Evolutionary conservation across 1,140 invertebrate species (phyloP), one percentile per base, ranked within the genome.

Genomic region (Wiebesia pumilae): DNA sequence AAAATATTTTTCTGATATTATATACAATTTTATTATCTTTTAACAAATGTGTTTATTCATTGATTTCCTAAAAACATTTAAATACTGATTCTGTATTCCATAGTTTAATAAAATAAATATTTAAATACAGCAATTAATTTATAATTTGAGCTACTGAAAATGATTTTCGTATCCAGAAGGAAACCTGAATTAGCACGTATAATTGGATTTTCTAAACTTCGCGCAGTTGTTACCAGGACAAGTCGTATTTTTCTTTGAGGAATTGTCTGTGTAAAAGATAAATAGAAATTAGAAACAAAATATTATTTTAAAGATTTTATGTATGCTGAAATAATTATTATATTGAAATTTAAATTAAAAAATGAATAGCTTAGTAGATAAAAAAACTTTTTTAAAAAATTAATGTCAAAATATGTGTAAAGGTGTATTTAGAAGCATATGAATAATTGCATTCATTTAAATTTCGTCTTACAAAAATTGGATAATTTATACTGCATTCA

Each of bases 21-120:
- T 89, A 91, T 89, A 90, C 91, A 90, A 84, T 92, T 92, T 91
- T 91, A 92, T 91, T 91, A 92, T 92, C 90, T 91, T 91, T 91
- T 90, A 87, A 87, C 86, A 33, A 71, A 81, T 40, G 51, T 51
- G 38, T 80, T 3, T 84, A 67, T 69, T 84, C 51, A 69, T 69
- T 84, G 16, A 14, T 21, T 43, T 30, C 40, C 81, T n/a, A n/a
- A n/a, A n/a, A n/a, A n/a, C n/a, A n/a, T 16, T 35, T n/a, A 77
- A 77, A 62, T 27, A 27, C 19, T 54, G 19, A 54, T 10, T 47
- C 6, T 47, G 6, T 47, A 47, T 47, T 47, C 14, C 14, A 47
- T 47, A 47, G n/a, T 14, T 47, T 47, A 47, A 47, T 47, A 6
- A 47, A 16, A 14, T 54, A 16, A 10, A 54, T 54, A 14, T 16